phyloP scores from a whole-genome alignment of 2,888 invertebrate species.

The Phalangium opilio region DNA sequence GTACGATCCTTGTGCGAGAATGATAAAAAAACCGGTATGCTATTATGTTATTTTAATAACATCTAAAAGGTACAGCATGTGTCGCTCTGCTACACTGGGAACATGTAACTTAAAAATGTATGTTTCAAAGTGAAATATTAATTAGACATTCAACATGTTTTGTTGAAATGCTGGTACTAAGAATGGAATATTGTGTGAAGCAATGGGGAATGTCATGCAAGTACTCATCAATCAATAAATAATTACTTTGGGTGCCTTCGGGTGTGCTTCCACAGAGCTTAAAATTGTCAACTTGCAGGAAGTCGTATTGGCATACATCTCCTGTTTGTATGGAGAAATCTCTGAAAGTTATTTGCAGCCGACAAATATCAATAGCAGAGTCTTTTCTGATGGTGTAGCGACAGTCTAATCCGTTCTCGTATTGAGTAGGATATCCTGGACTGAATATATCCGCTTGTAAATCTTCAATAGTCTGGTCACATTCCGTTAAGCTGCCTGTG shows the following conservation, averaged over 20 bases:
- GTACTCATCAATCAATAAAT: too few relatives aligned
- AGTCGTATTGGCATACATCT: conserved; percentile 18
- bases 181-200: too few relatives aligned
- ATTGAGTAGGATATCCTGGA: conserved; percentile 16
- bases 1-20: conserved; percentile 13
- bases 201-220: too few relatives aligned
- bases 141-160: too few relatives aligned
- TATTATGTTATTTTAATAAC: too few relatives aligned
- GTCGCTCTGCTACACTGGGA: too few relatives aligned
- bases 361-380: conserved; percentile 11
- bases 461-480: conserved; percentile 11
- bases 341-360: conserved; percentile 18
- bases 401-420: conserved; percentile 17
- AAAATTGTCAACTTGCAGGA: conserved; percentile 18
- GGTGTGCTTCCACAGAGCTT: conserved; percentile 17
- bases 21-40: too few relatives aligned
- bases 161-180: too few relatives aligned
- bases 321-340: conserved; percentile 18
- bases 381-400: conserved; percentile 15
- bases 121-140: too few relatives aligned
- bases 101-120: too few relatives aligned
- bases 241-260: conserved; percentile 19
- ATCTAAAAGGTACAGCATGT: too few relatives aligned
- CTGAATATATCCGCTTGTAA: conserved; percentile 15
- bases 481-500: conserved; percentile 6